Evolutionary conservation across 2,797 vertebrate genomes (phyloP).

Genomic region (Fringilla coelebs): DNA sequence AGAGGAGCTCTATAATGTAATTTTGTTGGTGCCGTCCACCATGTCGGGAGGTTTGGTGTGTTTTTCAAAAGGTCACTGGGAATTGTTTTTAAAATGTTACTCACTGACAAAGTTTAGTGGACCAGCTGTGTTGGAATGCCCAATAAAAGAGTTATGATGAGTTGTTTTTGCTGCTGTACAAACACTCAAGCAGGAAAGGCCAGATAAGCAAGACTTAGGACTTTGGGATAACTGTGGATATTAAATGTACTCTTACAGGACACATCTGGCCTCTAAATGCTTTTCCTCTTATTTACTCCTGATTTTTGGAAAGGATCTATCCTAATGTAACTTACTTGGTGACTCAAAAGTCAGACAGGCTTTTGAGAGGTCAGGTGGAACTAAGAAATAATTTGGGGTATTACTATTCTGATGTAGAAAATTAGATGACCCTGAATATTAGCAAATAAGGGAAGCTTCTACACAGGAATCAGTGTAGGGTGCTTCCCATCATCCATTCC

Average conservation of each 20-base stretch:
- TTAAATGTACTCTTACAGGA: neutral
- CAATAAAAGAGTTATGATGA: neutral
- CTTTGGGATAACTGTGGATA: neutral
- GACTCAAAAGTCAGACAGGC: neutral
- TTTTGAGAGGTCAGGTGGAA: neutral
- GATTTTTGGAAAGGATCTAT: neutral
- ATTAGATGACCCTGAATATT: neutral
- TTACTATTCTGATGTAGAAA: neutral
- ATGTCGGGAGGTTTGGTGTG: fast-evolving
- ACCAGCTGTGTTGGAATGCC: neutral
- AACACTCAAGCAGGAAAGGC: neutral
- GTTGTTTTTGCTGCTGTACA: neutral
- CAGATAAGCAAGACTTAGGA: neutral
- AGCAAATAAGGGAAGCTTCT: neutral
- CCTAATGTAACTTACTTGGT: neutral
- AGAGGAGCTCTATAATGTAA: neutral
- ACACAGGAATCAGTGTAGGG: neutral
- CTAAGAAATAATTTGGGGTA: neutral
- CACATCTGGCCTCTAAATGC: neutral
- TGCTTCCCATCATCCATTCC: neutral
- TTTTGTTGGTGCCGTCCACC: neutral
- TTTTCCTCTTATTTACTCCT: neutral
- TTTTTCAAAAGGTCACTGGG: neutral
- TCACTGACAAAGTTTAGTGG: neutral
- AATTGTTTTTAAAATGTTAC: neutral